phyloP scores from a whole-genome alignment of 92 coral and sea anemone species.

The Epizoanthus stellaris region DNA sequence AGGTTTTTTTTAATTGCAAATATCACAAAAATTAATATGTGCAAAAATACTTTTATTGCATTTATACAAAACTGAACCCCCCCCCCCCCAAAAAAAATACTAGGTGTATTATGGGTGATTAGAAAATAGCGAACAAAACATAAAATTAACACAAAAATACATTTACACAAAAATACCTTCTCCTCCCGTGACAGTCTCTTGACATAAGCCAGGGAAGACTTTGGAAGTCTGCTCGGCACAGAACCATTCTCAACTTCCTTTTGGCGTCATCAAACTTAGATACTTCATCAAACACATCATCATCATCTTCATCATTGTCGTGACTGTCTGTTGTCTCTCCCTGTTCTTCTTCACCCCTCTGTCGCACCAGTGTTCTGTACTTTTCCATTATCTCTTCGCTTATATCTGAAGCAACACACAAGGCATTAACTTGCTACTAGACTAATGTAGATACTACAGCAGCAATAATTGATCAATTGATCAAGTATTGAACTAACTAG shows the following conservation, averaged over 20 bases:
- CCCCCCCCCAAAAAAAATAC: no score
- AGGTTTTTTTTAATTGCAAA: no score
- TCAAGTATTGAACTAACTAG: no score
- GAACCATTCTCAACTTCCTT: conserved; percentile 77
- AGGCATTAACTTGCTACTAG: not conserved
- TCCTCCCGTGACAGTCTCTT: conserved; percentile 49
- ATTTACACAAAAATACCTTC: conserved; percentile 37
- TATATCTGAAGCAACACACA: conserved; percentile 47
- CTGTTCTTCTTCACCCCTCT: conserved; percentile 46
- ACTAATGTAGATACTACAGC: not conserved
- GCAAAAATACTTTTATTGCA: no score
- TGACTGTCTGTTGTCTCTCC: conserved; percentile 47
- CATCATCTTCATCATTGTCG: conserved; percentile 73
- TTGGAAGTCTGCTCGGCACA: conserved; percentile 84
- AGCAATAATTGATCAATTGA: no score
- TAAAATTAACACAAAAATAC: no score
- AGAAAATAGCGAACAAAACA: no score
- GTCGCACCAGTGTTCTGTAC: conserved; percentile 58
- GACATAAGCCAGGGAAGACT: conserved; percentile 83
- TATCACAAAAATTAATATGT: no score
- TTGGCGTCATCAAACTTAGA: conserved; percentile 77
- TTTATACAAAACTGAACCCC: no score
- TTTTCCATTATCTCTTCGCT: conserved; percentile 76
- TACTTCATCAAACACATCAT: conserved; percentile 77
- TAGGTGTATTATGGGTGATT: no score